Evolutionary conservation across 2,888 invertebrate species (phyloP), one percentile per base, ranked within the genome.

Genomic region (Rotaria magnacalcarata): DNA sequence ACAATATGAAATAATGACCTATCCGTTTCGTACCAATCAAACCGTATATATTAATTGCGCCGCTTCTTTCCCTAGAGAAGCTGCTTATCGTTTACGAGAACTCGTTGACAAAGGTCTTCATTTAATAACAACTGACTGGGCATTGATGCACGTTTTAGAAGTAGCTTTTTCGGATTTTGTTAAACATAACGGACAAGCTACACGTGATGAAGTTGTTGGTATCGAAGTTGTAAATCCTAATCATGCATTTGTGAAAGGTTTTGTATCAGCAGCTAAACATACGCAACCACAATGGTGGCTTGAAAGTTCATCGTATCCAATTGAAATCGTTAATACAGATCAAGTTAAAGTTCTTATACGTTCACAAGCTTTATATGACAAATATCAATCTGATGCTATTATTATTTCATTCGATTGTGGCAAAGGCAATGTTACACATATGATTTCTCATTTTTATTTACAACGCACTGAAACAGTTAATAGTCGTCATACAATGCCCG

Each of bases 391-490:
- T 2, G 75, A 75, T 43, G 75, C 43, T 19, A 24, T 75, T 43
- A 41, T 75, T 41, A 43, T 75, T 21, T 43, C 75, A 43, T 75
- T 75, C 21, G 43, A 75, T 43, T 75, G 75, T 24, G 75, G 75
- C 2, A 43, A 75, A 75, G 75, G 75, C 6, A 75, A 75, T 75
- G 75, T 75, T 75, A 75, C 41, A 19, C 75, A 75, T 75, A 75
- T 75, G 75, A 43, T 75, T 8, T 75, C 75, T 21, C 75, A 75
- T 43, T 75, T 75, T 34, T 75, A 75, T 75, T 75, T 75, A 24
- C 75, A 75, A 75, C 41, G 75, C 24, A 24, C 75, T 7, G 75
- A 75, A 75, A 75, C 75, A 4, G 41, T 21, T 75, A 41, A 75
- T 24, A 19, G 19, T 41, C 75, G 75, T 43, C 75, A 75, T 43